Percentiles rank a stretch among this genome's conserved stretches.
These are phyloP conservation scores for Rotaria macrura DNA, from an alignment of 2,888 invertebrate genomes.

Conservation along the genomic window DNA sequence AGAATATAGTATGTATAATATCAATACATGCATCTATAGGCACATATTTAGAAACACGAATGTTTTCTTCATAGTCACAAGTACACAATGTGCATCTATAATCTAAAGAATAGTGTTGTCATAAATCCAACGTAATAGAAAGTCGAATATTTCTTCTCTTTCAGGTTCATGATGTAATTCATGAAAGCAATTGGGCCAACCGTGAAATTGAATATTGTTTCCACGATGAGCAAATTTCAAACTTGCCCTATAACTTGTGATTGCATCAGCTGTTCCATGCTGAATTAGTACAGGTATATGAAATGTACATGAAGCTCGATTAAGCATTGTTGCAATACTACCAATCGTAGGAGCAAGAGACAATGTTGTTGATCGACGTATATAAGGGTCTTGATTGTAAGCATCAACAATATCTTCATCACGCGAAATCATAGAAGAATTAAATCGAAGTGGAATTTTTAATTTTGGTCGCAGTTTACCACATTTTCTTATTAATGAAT, in stretches of 20 bases:
- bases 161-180: constrained; percentile 7
- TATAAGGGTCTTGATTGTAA: background rate
- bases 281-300: constrained; percentile 3
- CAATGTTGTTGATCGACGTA: background rate
- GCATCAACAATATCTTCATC: background rate
- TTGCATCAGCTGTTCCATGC: background rate
- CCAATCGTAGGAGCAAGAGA: background rate
- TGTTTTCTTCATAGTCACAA: background rate
- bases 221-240: background rate
- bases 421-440: background rate
- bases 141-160: background rate
- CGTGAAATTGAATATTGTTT: background rate
- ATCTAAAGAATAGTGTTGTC: background rate
- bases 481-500: background rate
- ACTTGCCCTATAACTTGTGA: background rate
- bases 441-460: background rate
- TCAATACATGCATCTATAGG: too few species aligned
- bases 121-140: background rate
- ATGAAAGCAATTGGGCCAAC: background rate
- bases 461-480: background rate
- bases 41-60: background rate
- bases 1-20: too few species aligned
- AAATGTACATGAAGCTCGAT: background rate
- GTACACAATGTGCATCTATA: too few species aligned
- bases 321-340: background rate